Conservation (phyloP, 2,888 invertebrate genomes). For the Epinotia bilunana region DNA sequence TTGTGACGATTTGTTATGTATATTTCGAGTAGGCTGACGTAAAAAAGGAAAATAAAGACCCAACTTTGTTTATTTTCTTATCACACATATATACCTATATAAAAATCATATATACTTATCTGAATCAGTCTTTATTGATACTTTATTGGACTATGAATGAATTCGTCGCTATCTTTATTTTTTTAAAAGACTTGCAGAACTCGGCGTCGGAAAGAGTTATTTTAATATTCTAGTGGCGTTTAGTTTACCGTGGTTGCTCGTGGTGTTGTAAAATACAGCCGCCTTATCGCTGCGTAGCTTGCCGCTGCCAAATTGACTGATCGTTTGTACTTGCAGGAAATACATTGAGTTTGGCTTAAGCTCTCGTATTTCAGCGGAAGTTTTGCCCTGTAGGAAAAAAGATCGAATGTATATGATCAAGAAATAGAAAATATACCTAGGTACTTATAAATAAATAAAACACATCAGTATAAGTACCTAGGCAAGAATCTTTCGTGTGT, state of each 20-base stretch:
- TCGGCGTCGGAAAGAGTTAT: not conserved
- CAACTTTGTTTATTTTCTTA: no score
- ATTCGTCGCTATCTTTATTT: not conserved
- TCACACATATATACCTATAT: not conserved
- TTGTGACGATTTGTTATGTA: no score
- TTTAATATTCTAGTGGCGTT: slow-evolving; percentile 10
- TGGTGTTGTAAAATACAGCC: slow-evolving; percentile 89
- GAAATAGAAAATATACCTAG: no score
- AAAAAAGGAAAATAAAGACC: no score
- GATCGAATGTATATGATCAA: not conserved
- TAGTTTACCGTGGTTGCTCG: slow-evolving; percentile 71
- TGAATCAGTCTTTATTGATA: not conserved
- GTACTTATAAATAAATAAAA: no score
- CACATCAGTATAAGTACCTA: no score
- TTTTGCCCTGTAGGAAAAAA: slow-evolving; percentile 83
- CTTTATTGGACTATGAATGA: not conserved
- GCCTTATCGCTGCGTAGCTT: slow-evolving; percentile 89
- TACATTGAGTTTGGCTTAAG: slow-evolving; percentile 88
- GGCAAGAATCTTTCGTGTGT: no score
- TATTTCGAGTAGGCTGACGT: no score
- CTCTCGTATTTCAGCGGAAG: slow-evolving; percentile 86
- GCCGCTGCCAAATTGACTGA: slow-evolving; percentile 87
- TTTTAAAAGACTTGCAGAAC: not conserved
- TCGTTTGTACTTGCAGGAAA: slow-evolving; percentile 91
- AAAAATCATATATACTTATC: no score